Percentiles rank a stretch among this genome's conserved stretches.
Conservation (phyloP, 2,797 vertebrate genomes). For the Lemur catta region DNA sequence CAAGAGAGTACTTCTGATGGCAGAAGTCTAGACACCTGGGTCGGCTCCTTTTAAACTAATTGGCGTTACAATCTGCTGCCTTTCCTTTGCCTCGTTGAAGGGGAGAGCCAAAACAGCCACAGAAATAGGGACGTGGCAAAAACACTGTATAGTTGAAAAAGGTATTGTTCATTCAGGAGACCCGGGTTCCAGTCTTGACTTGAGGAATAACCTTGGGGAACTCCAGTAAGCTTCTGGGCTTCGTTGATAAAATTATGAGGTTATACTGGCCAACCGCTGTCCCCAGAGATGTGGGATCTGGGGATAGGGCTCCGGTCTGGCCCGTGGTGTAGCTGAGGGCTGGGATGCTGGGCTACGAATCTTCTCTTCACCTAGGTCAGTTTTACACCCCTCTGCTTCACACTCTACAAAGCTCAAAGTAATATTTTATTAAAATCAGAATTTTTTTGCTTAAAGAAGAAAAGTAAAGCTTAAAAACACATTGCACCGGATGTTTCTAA, state of each 20-base stretch:
- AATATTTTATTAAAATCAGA: not conserved
- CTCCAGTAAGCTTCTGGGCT: not conserved
- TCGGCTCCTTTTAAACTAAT: not conserved
- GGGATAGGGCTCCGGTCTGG: too few relatives aligned
- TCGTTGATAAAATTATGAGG: not conserved
- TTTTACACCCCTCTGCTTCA: not conserved
- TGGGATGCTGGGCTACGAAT: fast-evolving
- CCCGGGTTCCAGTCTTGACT: not conserved
- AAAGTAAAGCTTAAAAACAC: not conserved
- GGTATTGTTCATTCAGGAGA: not conserved
- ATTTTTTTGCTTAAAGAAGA: constrained; percentile 23
- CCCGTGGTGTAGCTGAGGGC: not conserved
- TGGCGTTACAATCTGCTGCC: not conserved
- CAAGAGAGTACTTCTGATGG: not conserved
- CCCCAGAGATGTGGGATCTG: not conserved
- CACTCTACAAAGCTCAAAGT: not conserved
- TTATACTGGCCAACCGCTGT: not conserved
- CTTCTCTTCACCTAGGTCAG: not conserved
- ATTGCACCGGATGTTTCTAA: not conserved
- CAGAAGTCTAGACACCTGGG: not conserved
- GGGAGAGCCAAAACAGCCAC: not conserved
- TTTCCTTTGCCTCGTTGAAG: not conserved
- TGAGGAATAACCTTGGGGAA: not conserved
- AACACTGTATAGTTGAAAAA: not conserved
- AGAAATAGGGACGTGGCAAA: not conserved